Evolutionary conservation across 2,113 vertebrate species (phyloP).

Genomic region (Opisthocomus hoazin): DNA sequence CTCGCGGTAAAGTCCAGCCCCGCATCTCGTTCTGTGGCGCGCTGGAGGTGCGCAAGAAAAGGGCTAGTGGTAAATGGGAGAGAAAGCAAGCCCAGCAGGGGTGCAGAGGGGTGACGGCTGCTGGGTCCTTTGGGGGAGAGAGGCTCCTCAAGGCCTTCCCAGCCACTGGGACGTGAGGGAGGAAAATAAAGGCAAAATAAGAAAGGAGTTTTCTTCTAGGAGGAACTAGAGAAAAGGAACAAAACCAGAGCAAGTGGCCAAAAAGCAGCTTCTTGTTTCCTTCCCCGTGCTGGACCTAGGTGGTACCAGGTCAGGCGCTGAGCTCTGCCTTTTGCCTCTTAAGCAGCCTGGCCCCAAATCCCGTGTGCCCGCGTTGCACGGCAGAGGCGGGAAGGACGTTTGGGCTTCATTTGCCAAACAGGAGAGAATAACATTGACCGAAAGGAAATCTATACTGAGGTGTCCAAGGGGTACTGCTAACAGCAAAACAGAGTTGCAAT

Average conservation of each 20-base stretch:
- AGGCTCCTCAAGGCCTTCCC: neutral
- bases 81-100: rapidly evolving
- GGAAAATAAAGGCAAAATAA: neutral
- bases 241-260: neutral
- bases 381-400: neutral
- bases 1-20: neutral
- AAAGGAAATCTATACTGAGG: neutral
- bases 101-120: neutral
- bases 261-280: neutral
- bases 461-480: neutral
- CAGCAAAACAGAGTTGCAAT: neutral
- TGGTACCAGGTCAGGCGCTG: neutral
- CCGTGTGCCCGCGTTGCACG: rapidly evolving
- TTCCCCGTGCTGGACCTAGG: neutral
- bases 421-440: neutral
- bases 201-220: neutral
- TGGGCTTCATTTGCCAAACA: neutral
- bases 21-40: neutral
- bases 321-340: neutral
- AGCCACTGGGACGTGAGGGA: neutral
- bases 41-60: neutral
- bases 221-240: neutral
- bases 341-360: neutral
- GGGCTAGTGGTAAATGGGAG: neutral
- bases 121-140: neutral